Conservation (phyloP, 2,113 vertebrate genomes). For the Gasterosteus nipponicus region DNA sequence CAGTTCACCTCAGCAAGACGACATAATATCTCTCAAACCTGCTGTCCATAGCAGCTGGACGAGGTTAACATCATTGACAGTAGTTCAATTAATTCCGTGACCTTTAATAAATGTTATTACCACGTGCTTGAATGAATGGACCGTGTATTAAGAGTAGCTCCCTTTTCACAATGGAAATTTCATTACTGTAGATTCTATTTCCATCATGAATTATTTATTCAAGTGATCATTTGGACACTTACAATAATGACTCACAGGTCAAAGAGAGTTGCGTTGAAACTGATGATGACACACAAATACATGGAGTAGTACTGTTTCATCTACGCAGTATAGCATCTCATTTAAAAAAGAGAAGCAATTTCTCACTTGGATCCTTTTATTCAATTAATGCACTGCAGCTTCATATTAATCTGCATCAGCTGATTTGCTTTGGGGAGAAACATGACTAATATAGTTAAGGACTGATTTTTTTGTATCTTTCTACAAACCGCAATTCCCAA, state of each 20-base stretch:
- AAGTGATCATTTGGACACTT: slow-evolving; percentile 48
- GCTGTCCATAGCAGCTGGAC: slow-evolving; percentile 30
- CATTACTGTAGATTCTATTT: slow-evolving; percentile 89
- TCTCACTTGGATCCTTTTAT: slow-evolving; percentile 9
- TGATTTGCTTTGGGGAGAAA: slow-evolving; percentile 53
- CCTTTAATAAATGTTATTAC: slow-evolving; percentile 65
- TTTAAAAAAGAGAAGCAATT: slow-evolving; percentile 29
- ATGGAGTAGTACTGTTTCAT: not conserved
- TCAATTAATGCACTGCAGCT: slow-evolving; percentile 18
- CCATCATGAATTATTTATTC: slow-evolving; percentile 92
- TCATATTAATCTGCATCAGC: slow-evolving; percentile 51
- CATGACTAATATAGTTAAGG: slow-evolving; percentile 42
- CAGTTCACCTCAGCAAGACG: slow-evolving; percentile 8
- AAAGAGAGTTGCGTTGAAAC: slow-evolving; percentile 25
- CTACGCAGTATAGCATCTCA: not conserved
- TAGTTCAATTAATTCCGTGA: slow-evolving; percentile 41
- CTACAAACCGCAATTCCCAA: slow-evolving; percentile 19
- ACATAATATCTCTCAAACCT: not conserved
- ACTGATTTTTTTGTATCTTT: slow-evolving; percentile 40
- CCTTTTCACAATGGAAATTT: slow-evolving; percentile 92
- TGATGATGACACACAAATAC: slow-evolving; percentile 5
- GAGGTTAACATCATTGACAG: slow-evolving; percentile 38
- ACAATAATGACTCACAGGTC: slow-evolving; percentile 34
- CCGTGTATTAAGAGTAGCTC: slow-evolving; percentile 73
- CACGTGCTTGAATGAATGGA: slow-evolving; percentile 66